These are phyloP conservation scores for Geophilus truncorum DNA, from an alignment of 2,888 invertebrate genomes.

Conservation along the genomic window DNA sequence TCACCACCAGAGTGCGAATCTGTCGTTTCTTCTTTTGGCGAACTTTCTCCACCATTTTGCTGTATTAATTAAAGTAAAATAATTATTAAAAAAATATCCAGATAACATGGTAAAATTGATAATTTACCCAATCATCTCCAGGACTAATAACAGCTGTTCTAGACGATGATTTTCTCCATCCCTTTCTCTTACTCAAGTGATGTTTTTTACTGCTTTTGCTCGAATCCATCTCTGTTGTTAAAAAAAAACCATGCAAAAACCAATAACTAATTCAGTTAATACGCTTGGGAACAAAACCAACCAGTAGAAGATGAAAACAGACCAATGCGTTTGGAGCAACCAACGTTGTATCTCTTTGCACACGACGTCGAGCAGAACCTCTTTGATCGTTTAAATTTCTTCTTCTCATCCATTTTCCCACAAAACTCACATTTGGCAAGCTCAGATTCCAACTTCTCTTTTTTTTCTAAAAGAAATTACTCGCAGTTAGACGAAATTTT, in stretches of 20 bases:
- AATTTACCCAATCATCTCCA: conserved; percentile 39
- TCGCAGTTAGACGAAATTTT: too few relatives aligned
- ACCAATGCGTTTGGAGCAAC: conserved; percentile 47
- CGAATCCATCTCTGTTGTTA: neutral
- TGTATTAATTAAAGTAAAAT: neutral
- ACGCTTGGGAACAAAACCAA: neutral
- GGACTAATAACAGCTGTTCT: conserved; percentile 4
- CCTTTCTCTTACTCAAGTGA: conserved; percentile 39
- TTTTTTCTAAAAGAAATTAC: neutral
- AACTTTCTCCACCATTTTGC: conserved; percentile 30
- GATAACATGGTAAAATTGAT: too few relatives aligned
- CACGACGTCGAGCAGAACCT: conserved; percentile 71
- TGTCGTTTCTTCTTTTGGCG: conserved; percentile 37
- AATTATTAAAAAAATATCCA: neutral
- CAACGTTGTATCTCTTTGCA: conserved; percentile 57
- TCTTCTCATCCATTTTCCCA: conserved; percentile 60
- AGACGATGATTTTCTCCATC: conserved; percentile 38
- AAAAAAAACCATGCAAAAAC: neutral
- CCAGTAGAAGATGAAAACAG: conserved; percentile 42
- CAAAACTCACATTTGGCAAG: conserved; percentile 65
- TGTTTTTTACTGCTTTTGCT: conserved; percentile 18
- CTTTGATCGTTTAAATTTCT: conserved; percentile 67
- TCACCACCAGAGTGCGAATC: conserved; percentile 38
- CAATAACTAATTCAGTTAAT: neutral
- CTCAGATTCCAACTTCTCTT: conserved; percentile 25